phyloP scores from a whole-genome alignment of 53 echinoderm and acorn worm genomes.

The Patiria pectinifera region DNA sequence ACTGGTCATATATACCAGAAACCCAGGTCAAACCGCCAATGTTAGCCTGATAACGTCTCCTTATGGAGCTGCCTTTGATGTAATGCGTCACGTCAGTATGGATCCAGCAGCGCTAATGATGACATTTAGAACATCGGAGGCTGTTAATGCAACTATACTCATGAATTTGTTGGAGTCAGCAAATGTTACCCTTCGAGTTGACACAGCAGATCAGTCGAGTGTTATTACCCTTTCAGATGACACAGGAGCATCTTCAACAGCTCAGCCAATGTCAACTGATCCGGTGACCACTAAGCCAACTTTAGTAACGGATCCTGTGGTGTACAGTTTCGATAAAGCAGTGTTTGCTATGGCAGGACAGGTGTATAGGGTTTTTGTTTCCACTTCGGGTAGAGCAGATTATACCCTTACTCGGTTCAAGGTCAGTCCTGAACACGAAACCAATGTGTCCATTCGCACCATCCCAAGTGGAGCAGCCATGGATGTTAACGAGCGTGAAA shows the following conservation, averaged over 20 bases:
- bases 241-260: not conserved
- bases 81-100: not conserved
- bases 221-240: not conserved
- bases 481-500: not conserved
- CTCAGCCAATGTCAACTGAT: too few species aligned
- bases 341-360: slow-evolving; percentile 2
- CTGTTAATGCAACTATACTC: not conserved
- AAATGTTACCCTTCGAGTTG: slow-evolving; percentile 6
- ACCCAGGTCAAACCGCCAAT: slow-evolving; percentile 1
- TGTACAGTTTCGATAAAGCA: not conserved
- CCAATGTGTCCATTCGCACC: slow-evolving; percentile 1
- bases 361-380: not conserved
- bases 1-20: not conserved
- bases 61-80: not conserved
- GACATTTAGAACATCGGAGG: slow-evolving; percentile 1
- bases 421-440: not conserved
- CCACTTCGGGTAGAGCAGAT: not conserved
- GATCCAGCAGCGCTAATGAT: not conserved
- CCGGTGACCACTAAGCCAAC: too few species aligned
- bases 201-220: slow-evolving; percentile 9
- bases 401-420: slow-evolving; percentile 5
- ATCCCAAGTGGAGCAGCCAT: not conserved
- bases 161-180: not conserved
- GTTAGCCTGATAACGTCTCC: not conserved
- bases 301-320: not conserved